These are phyloP conservation scores for Triplophysa siluroides DNA, from an alignment of 2,113 vertebrate species.

Conservation along the genomic window DNA sequence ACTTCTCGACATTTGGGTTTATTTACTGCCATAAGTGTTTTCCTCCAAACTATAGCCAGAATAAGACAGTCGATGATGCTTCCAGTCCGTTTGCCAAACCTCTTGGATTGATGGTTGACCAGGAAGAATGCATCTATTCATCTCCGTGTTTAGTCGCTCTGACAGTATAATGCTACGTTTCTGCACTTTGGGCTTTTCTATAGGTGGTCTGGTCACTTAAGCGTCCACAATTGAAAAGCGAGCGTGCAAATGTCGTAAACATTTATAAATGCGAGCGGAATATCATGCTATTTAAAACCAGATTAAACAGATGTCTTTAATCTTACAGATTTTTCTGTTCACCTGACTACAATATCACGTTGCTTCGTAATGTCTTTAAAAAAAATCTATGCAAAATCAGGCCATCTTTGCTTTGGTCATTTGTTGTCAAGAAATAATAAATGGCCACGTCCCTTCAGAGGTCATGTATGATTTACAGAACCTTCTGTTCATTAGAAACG, in stretches of 20 bases:
- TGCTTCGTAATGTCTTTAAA: too few relatives aligned
- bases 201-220: constrained; percentile 34
- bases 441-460: too few relatives aligned
- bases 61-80: constrained; percentile 66
- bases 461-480: too few relatives aligned
- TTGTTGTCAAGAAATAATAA: too few relatives aligned
- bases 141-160: constrained; percentile 50
- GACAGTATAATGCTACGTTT: constrained; percentile 55
- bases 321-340: neutral
- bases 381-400: too few relatives aligned
- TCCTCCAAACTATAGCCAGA: constrained; percentile 67
- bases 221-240: constrained; percentile 24
- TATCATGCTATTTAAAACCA: neutral
- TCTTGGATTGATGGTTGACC: constrained; percentile 55
- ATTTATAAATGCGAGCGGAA: constrained; percentile 10
- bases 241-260: constrained; percentile 37
- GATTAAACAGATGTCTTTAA: constrained; percentile 29
- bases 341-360: too few relatives aligned
- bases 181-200: constrained; percentile 45
- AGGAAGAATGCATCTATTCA: constrained; percentile 51
- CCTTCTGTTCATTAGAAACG: too few relatives aligned
- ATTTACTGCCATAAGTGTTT: constrained; percentile 58
- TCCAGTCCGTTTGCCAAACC: constrained; percentile 58
- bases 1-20: constrained; percentile 47
- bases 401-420: too few relatives aligned